Conservation (phyloP, 2,888 invertebrate species). For the Eilema griseolum region DNA sequence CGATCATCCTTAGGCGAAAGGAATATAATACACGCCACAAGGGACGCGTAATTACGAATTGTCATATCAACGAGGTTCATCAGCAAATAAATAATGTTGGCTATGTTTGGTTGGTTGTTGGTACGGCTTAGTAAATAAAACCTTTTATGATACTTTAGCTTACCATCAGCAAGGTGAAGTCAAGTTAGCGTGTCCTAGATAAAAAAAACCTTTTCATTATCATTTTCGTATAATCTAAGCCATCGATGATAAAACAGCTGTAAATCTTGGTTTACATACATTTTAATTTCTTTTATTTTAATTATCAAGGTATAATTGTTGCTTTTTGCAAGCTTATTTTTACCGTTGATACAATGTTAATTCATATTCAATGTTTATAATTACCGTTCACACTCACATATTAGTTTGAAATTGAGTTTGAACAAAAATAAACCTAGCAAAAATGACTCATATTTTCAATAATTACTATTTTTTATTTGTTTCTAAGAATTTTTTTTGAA, state of each 20-base stretch:
- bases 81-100: conserved; percentile 1
- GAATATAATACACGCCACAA: conserved; percentile 11
- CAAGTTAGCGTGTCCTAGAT: too few relatives aligned
- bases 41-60: conserved; percentile 16
- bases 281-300: too few relatives aligned
- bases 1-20: conserved; percentile 20
- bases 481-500: neutral
- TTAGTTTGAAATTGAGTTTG: too few relatives aligned
- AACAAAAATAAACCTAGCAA: too few relatives aligned
- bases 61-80: conserved; percentile 14
- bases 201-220: neutral
- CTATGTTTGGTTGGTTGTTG: neutral
- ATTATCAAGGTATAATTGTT: too few relatives aligned
- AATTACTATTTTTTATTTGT: neutral
- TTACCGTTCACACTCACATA: too few relatives aligned
- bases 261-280: neutral
- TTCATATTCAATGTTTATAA: too few relatives aligned
- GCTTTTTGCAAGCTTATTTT: too few relatives aligned
- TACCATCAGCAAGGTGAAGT: too few relatives aligned
- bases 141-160: too few relatives aligned
- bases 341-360: too few relatives aligned
- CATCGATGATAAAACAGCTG: neutral
- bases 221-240: neutral
- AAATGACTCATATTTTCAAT: too few relatives aligned
- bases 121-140: neutral